These are phyloP conservation scores for Ochropleura plecta DNA, from an alignment of 2,888 invertebrate genomes.

Conservation along the genomic window DNA sequence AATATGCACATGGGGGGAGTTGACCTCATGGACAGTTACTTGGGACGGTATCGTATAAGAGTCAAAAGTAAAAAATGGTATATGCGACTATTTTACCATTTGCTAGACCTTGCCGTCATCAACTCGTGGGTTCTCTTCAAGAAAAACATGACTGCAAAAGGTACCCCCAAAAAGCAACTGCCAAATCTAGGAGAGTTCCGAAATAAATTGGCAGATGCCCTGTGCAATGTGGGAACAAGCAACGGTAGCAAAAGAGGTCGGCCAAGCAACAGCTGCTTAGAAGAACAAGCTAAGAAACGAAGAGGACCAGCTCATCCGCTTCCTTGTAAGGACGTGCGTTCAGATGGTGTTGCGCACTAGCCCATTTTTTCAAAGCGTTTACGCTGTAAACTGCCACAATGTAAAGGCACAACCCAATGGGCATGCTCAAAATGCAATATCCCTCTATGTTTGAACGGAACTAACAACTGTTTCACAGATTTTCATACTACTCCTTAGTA, in stretches of 20 bases:
- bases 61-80: conserved; percentile 1
- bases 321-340: not conserved
- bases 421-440: conserved; percentile 1
- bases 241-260: conserved; percentile 6
- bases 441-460: conserved; percentile 2
- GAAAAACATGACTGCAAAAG: conserved; percentile 4
- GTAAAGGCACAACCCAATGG: conserved; percentile 4
- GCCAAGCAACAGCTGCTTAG: conserved; percentile 1
- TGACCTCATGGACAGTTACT: conserved; percentile 2
- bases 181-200: conserved; percentile 8
- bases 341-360: not conserved
- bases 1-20: not conserved
- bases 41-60: conserved; percentile 2
- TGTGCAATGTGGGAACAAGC: conserved; percentile 1
- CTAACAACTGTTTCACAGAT: not conserved
- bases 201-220: conserved; percentile 1
- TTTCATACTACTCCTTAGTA: not conserved
- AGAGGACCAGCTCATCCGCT: not conserved
- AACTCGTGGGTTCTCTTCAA: conserved; percentile 23
- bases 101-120: conserved; percentile 14
- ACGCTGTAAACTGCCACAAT: not conserved
- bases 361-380: conserved; percentile 1
- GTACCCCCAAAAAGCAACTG: not conserved
- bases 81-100: not conserved
- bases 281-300: conserved; percentile 1